phyloP scores from a whole-genome alignment of 2,113 vertebrate species.

The Embiotoca jacksoni region DNA sequence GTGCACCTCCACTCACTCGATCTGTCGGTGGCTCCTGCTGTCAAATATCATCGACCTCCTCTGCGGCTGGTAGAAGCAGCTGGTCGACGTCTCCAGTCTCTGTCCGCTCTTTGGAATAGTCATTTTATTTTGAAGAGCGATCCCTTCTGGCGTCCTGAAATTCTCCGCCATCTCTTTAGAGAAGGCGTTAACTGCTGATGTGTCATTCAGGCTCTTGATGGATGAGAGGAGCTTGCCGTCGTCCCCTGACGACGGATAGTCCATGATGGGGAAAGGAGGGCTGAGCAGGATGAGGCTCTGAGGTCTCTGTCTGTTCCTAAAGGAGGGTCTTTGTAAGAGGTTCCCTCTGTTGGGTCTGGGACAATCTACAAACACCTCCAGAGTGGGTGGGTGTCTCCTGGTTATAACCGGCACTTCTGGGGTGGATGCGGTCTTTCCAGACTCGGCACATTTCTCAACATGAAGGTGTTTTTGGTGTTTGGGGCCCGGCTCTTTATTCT shows the following conservation, averaged over 20 bases:
- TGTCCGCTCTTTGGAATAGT: slow-evolving; percentile 98
- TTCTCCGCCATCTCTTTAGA: slow-evolving; percentile 87
- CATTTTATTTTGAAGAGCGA: slow-evolving; percentile 93
- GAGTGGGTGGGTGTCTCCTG: slow-evolving; percentile 88
- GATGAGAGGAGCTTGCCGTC: slow-evolving; percentile 90
- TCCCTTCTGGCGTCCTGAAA: slow-evolving; percentile 85
- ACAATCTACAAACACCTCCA: slow-evolving; percentile 89
- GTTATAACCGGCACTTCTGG: slow-evolving; percentile 86
- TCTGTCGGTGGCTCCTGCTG: slow-evolving; percentile 93
- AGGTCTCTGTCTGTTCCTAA: slow-evolving; percentile 93
- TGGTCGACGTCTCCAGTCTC: slow-evolving; percentile 97
- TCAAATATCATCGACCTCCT: slow-evolving; percentile 97
- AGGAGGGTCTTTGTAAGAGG: slow-evolving; percentile 90
- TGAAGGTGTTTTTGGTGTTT: slow-evolving; percentile 73
- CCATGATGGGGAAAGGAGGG: slow-evolving; percentile 96
- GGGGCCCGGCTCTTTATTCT: slow-evolving; percentile 82
- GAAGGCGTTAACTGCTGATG: slow-evolving; percentile 81
- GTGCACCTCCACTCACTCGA: slow-evolving; percentile 84
- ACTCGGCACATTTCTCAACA: slow-evolving; percentile 74
- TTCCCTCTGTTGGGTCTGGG: slow-evolving; percentile 89
- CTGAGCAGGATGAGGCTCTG: slow-evolving; percentile 98
- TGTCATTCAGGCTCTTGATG: slow-evolving; percentile 89
- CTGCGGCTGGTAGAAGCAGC: slow-evolving; percentile 99
- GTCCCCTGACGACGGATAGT: slow-evolving; percentile 89
- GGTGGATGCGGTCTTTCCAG: slow-evolving; percentile 52